Base-by-base conservation (phyloP, 2,888 invertebrate species). In the Melinaea menophilus region DNA sequence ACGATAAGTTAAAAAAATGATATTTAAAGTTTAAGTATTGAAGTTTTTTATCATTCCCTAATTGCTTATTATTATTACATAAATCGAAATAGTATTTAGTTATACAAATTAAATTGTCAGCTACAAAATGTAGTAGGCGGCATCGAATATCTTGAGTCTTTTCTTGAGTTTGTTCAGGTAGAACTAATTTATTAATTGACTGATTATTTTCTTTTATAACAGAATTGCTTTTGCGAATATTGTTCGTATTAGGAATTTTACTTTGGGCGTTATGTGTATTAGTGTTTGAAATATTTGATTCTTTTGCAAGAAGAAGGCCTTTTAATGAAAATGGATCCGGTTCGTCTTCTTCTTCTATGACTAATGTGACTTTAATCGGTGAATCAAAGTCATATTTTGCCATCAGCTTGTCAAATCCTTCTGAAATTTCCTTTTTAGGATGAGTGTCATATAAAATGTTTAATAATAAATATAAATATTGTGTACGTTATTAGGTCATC, bases 1-100 rank as follows among this genome's bases (percentile, higher is more conserved):
- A 82, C 0, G 80, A 77, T 12, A 76, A 59, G 59, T 74, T 70
- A 64, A 76, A 84, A 61, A 72, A 75, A 60, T 76, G 69, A 2
- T 54, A 13, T 70, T 77, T 81, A 2, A 69, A 59, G 31, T 61
- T 37, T 3, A 46, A 9, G 63, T 59, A 31, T 9, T 41, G 22
- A 9, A 51, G 31, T 51, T 0, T 51, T 31, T 51, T 7, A 9
- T 11, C 9, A 51, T 31, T 31, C 7, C 7, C 9, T 31, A 7
- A 31, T 51, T 51, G 31, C 7, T 51, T 51, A 3, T 51, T 31
- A 51, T 11, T 11, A 51, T 3, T 22, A 31, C 22, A 9, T 11
- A 51, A 35, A 35, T 12, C 35, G 34, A 47, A 56, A 47, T 54
- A 58, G 46, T 7, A 60, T 56, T 65, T 60, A n/a, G 58, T 47